Evolutionary conservation across 2,888 invertebrate species (phyloP).

Genomic region (Xiphydria camelus): DNA sequence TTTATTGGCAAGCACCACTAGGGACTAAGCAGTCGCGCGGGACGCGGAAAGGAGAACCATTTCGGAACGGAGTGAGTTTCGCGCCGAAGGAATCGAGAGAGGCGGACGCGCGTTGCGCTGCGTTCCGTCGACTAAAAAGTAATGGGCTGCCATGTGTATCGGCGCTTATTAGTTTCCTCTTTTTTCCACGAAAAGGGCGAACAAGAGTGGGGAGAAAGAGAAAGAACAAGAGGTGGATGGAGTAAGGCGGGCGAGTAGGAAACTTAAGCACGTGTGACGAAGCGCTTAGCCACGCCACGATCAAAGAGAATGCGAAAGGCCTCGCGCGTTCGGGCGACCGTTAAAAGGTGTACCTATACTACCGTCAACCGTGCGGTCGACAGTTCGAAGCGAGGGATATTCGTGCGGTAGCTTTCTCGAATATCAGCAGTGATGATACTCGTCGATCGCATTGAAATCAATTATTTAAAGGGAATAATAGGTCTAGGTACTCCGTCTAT

Average conservation of each 20-base stretch:
- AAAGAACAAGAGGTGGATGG: neutral
- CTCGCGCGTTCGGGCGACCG: no score
- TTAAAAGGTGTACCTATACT: neutral
- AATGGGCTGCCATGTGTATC: neutral
- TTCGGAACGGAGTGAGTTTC: no score
- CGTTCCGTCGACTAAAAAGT: neutral
- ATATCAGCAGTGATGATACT: no score
- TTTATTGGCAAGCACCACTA: neutral
- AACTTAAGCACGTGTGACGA: slow-evolving; percentile 5
- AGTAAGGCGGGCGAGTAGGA: no score
- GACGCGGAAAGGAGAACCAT: neutral
- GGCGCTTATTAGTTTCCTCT: neutral
- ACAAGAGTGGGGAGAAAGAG: neutral
- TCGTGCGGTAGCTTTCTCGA: no score
- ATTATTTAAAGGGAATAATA: no score
- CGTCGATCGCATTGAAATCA: no score
- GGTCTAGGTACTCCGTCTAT: no score
- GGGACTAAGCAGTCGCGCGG: neutral
- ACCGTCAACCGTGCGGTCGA: neutral
- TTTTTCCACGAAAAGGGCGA: neutral
- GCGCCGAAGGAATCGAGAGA: no score
- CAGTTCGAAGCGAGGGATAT: neutral
- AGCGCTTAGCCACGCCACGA: slow-evolving; percentile 5
- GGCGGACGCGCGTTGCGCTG: neutral
- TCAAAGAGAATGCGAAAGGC: neutral